A percentile compares a stretch with the other conserved stretches of the same genome.
Conservation (phyloP, 2,888 invertebrate genomes). For the Stegana nigrithorax region DNA sequence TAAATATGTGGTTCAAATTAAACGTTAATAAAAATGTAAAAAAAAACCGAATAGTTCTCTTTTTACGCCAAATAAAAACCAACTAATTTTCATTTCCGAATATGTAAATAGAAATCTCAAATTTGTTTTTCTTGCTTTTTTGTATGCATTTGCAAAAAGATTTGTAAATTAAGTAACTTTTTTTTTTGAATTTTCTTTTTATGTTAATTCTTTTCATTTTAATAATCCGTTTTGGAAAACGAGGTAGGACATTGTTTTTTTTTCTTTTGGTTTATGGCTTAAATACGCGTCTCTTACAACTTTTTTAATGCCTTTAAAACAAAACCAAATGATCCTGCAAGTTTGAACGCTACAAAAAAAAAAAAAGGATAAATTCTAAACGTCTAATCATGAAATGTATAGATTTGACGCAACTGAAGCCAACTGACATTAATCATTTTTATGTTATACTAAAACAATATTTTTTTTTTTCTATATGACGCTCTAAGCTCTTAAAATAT, state of each 20-base stretch:
- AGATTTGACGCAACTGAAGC: no score
- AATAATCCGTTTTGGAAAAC: constrained; percentile 64
- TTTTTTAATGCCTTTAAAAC: constrained; percentile 24
- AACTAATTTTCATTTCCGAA: constrained; percentile 1
- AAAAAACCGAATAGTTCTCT: background rate
- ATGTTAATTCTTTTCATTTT: constrained; percentile 32
- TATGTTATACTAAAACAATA: no score
- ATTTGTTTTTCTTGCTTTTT: constrained; percentile 31
- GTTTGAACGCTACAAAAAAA: no score
- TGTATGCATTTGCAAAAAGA: constrained; percentile 23
- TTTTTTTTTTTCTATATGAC: no score
- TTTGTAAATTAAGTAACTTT: constrained; percentile 45
- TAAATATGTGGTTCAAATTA: constrained; percentile 25
- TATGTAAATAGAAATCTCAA: background rate
- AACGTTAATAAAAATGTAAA: constrained; percentile 43
- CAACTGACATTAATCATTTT: no score
- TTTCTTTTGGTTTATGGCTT: constrained; percentile 22
- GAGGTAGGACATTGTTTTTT: constrained; percentile 65
- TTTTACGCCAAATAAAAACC: background rate
- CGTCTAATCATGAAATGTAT: no score
- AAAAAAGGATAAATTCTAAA: no score
- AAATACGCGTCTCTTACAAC: constrained; percentile 11
- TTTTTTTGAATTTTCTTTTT: constrained; percentile 31
- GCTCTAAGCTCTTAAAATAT: no score
- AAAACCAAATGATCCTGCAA: constrained; percentile 24